phyloP scores from a whole-genome alignment of 2,888 invertebrate genomes.

The Platycheirus rosarum region DNA sequence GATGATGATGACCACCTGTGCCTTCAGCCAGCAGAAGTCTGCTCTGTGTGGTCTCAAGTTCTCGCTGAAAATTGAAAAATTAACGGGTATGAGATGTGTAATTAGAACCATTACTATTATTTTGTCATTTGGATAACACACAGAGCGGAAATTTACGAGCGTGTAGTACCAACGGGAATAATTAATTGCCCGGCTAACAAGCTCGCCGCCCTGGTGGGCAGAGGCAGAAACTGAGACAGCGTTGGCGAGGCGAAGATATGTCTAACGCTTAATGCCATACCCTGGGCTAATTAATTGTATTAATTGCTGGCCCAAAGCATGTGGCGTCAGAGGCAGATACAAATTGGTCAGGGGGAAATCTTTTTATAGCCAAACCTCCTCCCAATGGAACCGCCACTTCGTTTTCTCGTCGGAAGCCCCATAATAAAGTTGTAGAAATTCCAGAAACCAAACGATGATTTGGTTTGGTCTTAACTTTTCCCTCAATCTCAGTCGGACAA shows the following conservation, averaged over 20 bases:
- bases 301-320: slow-evolving; percentile 70
- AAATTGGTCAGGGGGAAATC: slow-evolving; percentile 55
- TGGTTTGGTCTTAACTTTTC: slow-evolving; percentile 31
- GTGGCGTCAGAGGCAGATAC: slow-evolving; percentile 69
- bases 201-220: slow-evolving; percentile 63
- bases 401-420: slow-evolving; percentile 8
- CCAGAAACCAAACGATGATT: slow-evolving; percentile 19
- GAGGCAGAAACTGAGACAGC: slow-evolving; percentile 43
- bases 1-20: slow-evolving; percentile 69
- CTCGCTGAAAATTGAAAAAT: slow-evolving; percentile 65
- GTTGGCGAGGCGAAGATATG: slow-evolving; percentile 62
- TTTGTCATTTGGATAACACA: slow-evolving; percentile 70
- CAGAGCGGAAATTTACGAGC: slow-evolving; percentile 18
- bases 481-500: slow-evolving; percentile 20
- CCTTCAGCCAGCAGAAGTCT: slow-evolving; percentile 24
- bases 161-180: slow-evolving; percentile 27
- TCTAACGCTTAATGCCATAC: slow-evolving; percentile 71
- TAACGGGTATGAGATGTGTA: slow-evolving; percentile 63
- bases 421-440: slow-evolving; percentile 71
- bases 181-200: slow-evolving; percentile 66
- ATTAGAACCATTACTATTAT: slow-evolving; percentile 73
- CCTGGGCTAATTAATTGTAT: slow-evolving; percentile 72
- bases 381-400: not conserved
- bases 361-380: slow-evolving; percentile 2
- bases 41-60: slow-evolving; percentile 65